Base-by-base conservation (phyloP, 2,113 vertebrate species). In the Tringa solitaria region DNA sequence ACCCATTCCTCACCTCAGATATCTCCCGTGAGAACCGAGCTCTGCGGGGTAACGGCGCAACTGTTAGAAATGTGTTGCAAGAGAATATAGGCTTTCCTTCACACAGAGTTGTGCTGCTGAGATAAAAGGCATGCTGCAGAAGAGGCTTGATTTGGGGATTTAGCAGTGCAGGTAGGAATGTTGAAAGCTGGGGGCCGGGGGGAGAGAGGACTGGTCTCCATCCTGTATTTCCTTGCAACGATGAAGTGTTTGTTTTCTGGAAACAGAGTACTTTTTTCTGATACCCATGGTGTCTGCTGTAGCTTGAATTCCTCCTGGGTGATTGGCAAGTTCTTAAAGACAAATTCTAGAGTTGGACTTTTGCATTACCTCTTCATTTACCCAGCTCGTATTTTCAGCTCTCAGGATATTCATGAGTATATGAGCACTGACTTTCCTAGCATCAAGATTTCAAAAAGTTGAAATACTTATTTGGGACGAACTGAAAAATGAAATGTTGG, bases 91-190 rank as follows among this genome's bases (percentile, higher is more conserved):
- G 18, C 26, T 80, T 87, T 33, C 48, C 60, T 45, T 56, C 70
- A 32, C 3, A 12, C 43, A 13, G 28, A 41, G 69, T 26, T 0
- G 1, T 27, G 61, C 84, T 68, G 81, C 86, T 69, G 53, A 63
- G 81, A 90, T 89, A 23, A 92, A 94, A 95, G 77, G 27, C 50
- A 4, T 1, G 1, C 27, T 32, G 70, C 28, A 43, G 68, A 72
- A 79, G 78, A 60, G 27, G n/a, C 54, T 80, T 65, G 63, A 46
- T 65, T 54, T 70, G 4, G 51, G 69, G 81, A 75, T 75, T 93
- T 87, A 78, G 65, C 59, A 75, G 51, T 1, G 26, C 60, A 82
- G 77, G 81, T 75, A 89, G 78, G 94, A 95, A 94, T 93, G 89
- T 37, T 69, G 73, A 57, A n/a, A 91, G 15, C 43, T 87, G 2